These are phyloP conservation scores for Anomalospiza imberbis DNA, from an alignment of 2,797 vertebrate genomes.

Conservation along the genomic window DNA sequence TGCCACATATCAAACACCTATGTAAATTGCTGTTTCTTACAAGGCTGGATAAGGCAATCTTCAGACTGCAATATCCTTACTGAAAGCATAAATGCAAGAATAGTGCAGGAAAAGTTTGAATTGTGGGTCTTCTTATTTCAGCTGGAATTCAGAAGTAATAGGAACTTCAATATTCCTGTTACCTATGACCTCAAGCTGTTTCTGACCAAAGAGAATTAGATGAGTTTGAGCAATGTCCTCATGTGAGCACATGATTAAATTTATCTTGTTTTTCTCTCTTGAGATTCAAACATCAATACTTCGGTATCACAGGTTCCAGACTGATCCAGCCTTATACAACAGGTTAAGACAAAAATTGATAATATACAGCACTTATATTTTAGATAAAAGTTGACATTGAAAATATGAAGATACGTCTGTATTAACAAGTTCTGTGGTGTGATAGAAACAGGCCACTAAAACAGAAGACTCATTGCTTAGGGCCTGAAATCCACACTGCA, in stretches of 20 bases:
- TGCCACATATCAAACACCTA: background rate
- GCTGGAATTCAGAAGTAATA: background rate
- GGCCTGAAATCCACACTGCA: background rate
- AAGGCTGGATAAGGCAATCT: background rate
- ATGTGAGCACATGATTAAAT: background rate
- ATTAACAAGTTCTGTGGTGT: background rate
- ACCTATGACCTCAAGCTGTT: background rate
- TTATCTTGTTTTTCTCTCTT: background rate
- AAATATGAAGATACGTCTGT: background rate
- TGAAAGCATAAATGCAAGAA: background rate
- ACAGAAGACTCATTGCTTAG: background rate
- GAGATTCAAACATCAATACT: background rate
- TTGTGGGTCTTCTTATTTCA: background rate
- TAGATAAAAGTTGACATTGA: background rate
- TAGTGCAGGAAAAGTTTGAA: background rate
- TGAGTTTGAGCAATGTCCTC: background rate
- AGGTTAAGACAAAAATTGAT: background rate
- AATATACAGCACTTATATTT: background rate
- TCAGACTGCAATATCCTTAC: background rate
- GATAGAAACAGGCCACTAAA: background rate
- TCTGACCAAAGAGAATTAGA: background rate
- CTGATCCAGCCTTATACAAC: background rate
- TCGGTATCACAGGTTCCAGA: background rate
- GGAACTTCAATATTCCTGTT: background rate
- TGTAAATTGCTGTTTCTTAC: background rate